A percentile compares a stretch with the other conserved stretches of the same genome.
Evolutionary conservation across 2,797 vertebrate species (phyloP).

Genomic region (Odontamblyopus lacepedii): DNA sequence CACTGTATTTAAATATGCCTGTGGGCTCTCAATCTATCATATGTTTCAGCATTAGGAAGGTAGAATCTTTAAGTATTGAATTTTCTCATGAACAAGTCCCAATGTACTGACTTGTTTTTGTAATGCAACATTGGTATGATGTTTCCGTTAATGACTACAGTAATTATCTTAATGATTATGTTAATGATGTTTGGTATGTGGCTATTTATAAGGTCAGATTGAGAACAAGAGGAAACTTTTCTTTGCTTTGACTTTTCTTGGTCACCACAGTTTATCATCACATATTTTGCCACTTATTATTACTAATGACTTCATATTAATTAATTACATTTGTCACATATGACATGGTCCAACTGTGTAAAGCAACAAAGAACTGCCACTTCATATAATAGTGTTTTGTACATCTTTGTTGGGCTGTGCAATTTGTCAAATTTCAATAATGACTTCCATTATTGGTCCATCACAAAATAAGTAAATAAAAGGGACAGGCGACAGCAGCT

Average conservation of each 20-base stretch:
- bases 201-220: constrained; percentile 2
- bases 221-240: constrained; percentile 1
- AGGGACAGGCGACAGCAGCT: too few relatives aligned
- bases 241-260: neutral
- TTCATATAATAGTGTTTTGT: neutral
- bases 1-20: neutral
- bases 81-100: neutral
- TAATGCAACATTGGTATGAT: constrained; percentile 2
- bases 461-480: too few relatives aligned
- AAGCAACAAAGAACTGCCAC: neutral
- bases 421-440: too few relatives aligned
- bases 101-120: neutral
- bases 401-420: too few relatives aligned
- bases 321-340: neutral
- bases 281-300: neutral
- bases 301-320: neutral
- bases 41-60: neutral
- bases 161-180: constrained; percentile 3
- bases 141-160: neutral
- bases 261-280: neutral
- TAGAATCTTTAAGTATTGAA: neutral
- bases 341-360: neutral
- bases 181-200: constrained; percentile 1
- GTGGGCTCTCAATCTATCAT: neutral
- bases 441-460: too few relatives aligned